phyloP scores from a whole-genome alignment of 1,140 invertebrate species.

The Drosophila novamexicana region DNA sequence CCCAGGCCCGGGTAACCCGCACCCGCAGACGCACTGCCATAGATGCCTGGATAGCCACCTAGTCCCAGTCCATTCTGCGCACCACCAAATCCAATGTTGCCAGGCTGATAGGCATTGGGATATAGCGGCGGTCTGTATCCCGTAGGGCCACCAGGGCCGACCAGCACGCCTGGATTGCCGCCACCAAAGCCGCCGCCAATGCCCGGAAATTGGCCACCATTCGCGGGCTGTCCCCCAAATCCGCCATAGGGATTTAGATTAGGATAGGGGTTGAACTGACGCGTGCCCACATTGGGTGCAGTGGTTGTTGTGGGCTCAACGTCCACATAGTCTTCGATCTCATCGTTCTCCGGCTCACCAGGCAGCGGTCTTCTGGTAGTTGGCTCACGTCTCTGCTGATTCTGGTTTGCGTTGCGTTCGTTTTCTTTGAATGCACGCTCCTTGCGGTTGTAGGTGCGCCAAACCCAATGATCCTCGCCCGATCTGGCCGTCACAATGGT shows the following conservation, averaged over 20 bases:
- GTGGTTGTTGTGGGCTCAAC: conserved; percentile 41
- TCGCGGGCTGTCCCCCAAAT: conserved; percentile 41
- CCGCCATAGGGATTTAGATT: conserved; percentile 10
- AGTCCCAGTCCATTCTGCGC: conserved; percentile 52
- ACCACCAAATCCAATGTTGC: conserved; percentile 50
- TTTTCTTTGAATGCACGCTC: conserved; percentile 63
- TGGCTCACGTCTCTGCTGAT: conserved; percentile 65
- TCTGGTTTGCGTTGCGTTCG: conserved; percentile 51
- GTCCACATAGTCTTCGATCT: conserved; percentile 78
- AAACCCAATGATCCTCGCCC: conserved; percentile 63
- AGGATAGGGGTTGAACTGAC: conserved; percentile 66
- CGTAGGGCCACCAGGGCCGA: conserved; percentile 86
- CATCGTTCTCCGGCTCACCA: conserved; percentile 72
- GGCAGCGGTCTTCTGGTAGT: conserved; percentile 70
- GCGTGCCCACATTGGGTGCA: conserved; percentile 60
- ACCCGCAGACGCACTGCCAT: conserved; percentile 24
- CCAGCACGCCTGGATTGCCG: conserved; percentile 85
- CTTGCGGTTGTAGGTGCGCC: conserved; percentile 48
- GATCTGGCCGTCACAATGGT: conserved; percentile 31
- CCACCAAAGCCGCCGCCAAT: conserved; percentile 35
- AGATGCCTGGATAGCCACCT: conserved; percentile 54
- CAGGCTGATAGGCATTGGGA: conserved; percentile 56
- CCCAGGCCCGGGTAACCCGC: conserved; percentile 13
- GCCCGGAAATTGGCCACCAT: conserved; percentile 58
- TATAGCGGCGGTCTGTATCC: conserved; percentile 81